Evolutionary conservation across 1,140 invertebrate species (phyloP), one percentile per base, ranked within the genome.

Genomic region (Pygmarrhopalites habei): DNA sequence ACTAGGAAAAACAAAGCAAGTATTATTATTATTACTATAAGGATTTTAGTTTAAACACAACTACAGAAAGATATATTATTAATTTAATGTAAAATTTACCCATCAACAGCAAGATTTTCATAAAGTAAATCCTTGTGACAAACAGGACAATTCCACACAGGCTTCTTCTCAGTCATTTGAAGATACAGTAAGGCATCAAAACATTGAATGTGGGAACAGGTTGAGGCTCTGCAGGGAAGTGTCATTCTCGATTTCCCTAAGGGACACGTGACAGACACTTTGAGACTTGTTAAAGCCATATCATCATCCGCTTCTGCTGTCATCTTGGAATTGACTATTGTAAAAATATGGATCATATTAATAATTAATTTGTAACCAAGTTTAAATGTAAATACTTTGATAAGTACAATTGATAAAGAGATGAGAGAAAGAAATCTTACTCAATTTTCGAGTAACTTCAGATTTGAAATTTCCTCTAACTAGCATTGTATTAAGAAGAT

Each of bases 91-190:
- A 60, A 55, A 46, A 62, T 79, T 77, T 75, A 89, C 80, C 89
- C 89, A 76, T 96, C 92, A 72, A 98, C 92, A 2, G 92, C 86
- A 1, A 99, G 79, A 74, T 86, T 87, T 72, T 94, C 89, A 75
- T 91, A 98, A 1, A 90, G 78, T 10, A 92, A 89, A 1, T 86
- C 79, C 72, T 91, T 91, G 75, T 97, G 91, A 79, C 95, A 99
- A 5, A 98, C 93, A 1, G 95, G 95, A 80, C 96, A 99, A 66
- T 88, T 86, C 95, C 96, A 99, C 1, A 92, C 96, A 23, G 95
- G 92, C 74, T 96, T 97, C 39, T 92, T 84, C 76, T 99, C 96
- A 75, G 98, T 98, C 95, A 99, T 98, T 83, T 93, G 90, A 60
- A 99, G 79, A 78, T 90, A 98, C 39, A 95, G 79, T 2, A 84